Evolutionary conservation across 1,140 invertebrate genomes (phyloP), one percentile per base, ranked within the genome.

Genomic region (Drosophila watanabei): DNA sequence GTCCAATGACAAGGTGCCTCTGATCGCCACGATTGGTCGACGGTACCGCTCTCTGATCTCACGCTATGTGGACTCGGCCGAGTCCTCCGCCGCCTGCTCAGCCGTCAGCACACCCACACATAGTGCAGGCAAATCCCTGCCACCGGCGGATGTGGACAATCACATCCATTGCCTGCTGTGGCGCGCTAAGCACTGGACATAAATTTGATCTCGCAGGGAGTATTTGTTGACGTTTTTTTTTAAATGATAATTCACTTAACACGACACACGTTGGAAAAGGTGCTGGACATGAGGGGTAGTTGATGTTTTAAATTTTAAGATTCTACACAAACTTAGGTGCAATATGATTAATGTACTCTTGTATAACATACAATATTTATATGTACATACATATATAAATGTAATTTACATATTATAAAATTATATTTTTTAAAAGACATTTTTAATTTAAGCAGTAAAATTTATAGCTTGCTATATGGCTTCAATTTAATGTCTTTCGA

Each of bases 21-120:
- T 96, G 54, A 93, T 98, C 41, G 96, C 96, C 1, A 98, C 97
- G 2, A 95, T 98, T 64, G 97, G 97, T 0, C 95, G 96, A 71
- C 97, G 97, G 1, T 98, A 98, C 92, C 94, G 97, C 30, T 97
- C 96, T 79, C 94, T 98, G 46, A 95, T 98, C 51, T 94, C 96
- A 30, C 94, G 96, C 41, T 97, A 96, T 72, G 95, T 96, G 7
- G 96, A 96, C 70, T 94, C 94, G 2, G 54, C 65, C 5, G 86
- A 91, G 39, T 37, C 76, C 24, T 28, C 72, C 16, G 52, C 41
- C 10, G 8, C 65, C 7, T 51, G 49, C 43, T 70, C 81, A 43
- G 64, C 82, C 28, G 76, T 78, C 5, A 79, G 71, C 82, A 77
- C 92, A 69, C 76, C 79, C 69, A 76, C 84, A 63, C 94, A 88